Conservation (phyloP, 2,113 vertebrate species). For the Octodon degus region DNA sequence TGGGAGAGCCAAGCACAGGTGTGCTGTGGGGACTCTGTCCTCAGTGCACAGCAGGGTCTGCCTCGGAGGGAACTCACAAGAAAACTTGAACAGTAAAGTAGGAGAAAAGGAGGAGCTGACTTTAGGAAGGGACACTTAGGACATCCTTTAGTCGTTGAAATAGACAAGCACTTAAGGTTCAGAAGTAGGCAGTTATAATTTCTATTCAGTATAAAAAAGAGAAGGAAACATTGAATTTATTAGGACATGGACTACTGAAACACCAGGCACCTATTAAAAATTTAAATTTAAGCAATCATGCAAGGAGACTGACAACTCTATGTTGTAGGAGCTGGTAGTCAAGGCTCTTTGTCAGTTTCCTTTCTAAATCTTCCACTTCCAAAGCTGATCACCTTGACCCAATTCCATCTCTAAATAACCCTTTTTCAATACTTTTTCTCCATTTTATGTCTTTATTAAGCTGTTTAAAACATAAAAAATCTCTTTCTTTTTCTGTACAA, state of each 20-base stretch:
- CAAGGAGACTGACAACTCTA: neutral
- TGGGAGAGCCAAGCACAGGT: too few relatives aligned
- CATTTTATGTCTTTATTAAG: neutral
- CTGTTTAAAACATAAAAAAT: neutral
- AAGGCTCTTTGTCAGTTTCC: neutral
- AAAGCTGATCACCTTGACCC: neutral
- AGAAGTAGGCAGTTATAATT: neutral
- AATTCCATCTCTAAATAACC: neutral
- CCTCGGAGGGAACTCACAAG: accelerated
- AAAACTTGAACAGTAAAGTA: neutral
- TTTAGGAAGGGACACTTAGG: neutral
- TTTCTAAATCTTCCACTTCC: neutral
- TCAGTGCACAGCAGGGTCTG: neutral
- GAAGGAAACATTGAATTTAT: neutral
- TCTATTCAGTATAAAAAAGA: neutral
- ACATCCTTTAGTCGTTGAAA: neutral
- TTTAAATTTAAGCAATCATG: neutral
- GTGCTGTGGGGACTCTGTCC: neutral
- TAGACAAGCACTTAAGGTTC: neutral
- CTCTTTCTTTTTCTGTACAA: neutral
- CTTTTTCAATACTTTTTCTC: neutral
- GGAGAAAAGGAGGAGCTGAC: neutral
- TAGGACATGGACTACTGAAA: neutral
- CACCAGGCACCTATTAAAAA: neutral
- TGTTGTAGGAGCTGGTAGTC: neutral